A percentile compares a stretch with the other conserved stretches of the same genome.
Evolutionary conservation across 1,140 invertebrate species (phyloP).

Genomic region (Trichonephila clavipes): DNA sequence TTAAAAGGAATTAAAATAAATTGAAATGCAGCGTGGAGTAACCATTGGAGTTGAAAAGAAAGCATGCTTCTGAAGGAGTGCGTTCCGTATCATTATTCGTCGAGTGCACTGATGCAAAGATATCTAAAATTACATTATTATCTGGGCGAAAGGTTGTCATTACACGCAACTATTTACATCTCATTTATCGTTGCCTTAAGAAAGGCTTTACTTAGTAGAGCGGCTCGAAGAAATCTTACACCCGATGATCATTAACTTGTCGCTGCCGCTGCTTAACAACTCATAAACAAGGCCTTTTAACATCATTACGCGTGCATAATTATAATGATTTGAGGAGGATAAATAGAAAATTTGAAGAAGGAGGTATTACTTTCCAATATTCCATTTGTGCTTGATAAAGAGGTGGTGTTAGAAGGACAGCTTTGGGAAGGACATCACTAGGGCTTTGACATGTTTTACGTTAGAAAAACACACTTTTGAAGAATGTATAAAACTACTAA

Average conservation of each 20-base stretch:
- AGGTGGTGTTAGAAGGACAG: too few relatives aligned
- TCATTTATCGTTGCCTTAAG: not conserved
- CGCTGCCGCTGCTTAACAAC: slow-evolving; percentile 13
- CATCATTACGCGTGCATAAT: slow-evolving; percentile 30
- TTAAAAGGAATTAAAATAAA: too few relatives aligned
- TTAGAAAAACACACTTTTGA: too few relatives aligned
- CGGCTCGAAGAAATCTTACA: not conserved
- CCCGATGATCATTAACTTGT: slow-evolving; percentile 35
- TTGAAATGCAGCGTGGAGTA: not conserved
- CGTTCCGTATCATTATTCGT: not conserved
- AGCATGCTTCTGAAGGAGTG: not conserved
- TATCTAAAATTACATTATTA: slow-evolving; percentile 25
- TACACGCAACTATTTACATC: slow-evolving; percentile 3
- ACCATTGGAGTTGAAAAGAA: not conserved
- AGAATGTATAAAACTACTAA: too few relatives aligned
- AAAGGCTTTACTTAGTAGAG: not conserved
- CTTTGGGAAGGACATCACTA: too few relatives aligned
- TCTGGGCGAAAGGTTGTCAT: not conserved
- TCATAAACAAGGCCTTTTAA: slow-evolving; percentile 57
- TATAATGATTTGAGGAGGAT: slow-evolving; percentile 23
- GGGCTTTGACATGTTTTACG: too few relatives aligned
- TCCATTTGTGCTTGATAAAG: too few relatives aligned
- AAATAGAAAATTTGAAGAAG: not conserved
- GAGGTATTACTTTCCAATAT: not conserved
- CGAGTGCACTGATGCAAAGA: not conserved